A percentile compares a stretch with the other conserved stretches of the same genome.
phyloP scores from a whole-genome alignment of 2,888 invertebrate genomes.

The Diarsia mendica region DNA sequence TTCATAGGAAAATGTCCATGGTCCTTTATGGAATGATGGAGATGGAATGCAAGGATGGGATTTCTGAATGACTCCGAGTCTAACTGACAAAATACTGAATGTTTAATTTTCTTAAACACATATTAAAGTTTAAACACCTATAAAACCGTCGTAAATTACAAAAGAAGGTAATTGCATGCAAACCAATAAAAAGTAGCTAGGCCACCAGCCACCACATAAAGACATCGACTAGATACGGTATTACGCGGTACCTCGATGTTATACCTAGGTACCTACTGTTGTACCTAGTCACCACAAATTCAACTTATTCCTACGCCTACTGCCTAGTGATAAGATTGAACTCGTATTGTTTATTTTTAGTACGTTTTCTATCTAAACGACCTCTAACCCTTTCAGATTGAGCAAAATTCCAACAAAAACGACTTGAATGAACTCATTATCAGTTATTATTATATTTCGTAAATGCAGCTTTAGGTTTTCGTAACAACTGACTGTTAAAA shows the following conservation, averaged over 20 bases:
- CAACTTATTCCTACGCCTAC: constrained; percentile 46
- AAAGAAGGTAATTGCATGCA: constrained; percentile 33
- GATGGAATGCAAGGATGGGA: neutral
- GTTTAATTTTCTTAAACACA: neutral
- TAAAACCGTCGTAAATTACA: constrained; percentile 14
- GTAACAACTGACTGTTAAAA: neutral
- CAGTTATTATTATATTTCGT: neutral
- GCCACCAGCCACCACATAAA: constrained; percentile 39
- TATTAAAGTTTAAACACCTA: neutral
- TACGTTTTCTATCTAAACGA: constrained; percentile 47
- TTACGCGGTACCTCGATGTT: neutral
- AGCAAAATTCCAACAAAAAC: constrained; percentile 51
- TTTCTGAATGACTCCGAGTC: no score
- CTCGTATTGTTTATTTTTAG: constrained; percentile 49
- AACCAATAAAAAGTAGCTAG: constrained; percentile 35
- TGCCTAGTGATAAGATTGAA: constrained; percentile 51
- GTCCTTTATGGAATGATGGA: neutral
- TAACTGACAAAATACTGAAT: no score
- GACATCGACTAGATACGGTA: constrained; percentile 7
- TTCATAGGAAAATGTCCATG: neutral
- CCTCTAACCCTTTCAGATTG: constrained; percentile 56
- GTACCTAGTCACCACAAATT: constrained; percentile 5
- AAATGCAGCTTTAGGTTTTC: constrained; percentile 1
- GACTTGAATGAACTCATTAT: constrained; percentile 22
- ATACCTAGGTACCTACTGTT: neutral